Conservation (phyloP, 2,888 invertebrate species). For the Quadroppia sp. region DNA sequence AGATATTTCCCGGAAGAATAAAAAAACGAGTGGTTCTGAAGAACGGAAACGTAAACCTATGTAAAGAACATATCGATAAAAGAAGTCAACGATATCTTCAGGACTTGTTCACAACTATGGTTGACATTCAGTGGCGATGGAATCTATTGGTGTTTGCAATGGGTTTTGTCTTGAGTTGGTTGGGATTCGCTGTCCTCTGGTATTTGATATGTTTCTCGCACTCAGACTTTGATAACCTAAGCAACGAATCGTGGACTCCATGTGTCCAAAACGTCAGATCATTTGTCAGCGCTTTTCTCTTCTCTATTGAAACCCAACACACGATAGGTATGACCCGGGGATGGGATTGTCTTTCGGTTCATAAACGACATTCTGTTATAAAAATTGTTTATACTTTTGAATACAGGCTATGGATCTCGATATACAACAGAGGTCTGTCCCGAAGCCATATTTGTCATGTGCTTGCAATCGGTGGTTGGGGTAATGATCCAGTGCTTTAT, state of each 20-base stretch:
- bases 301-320: constrained; percentile 94
- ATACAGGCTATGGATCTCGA: constrained; percentile 67
- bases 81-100: constrained; percentile 79
- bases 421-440: constrained; percentile 88
- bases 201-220: constrained; percentile 90
- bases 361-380: no score
- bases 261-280: constrained; percentile 81
- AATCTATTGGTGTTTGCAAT: constrained; percentile 83
- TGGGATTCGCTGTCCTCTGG: constrained; percentile 87
- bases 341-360: no score
- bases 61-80: constrained; percentile 91
- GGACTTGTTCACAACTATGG: constrained; percentile 88
- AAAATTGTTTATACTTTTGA: no score
- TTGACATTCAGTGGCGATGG: constrained; percentile 80
- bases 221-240: constrained; percentile 72
- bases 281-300: constrained; percentile 89
- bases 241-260: constrained; percentile 61
- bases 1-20: constrained; percentile 62
- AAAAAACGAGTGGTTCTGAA: constrained; percentile 91
- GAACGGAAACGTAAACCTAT: constrained; percentile 96
- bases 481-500: constrained; percentile 72
- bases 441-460: constrained; percentile 84
- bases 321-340: constrained; percentile 66
- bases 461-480: constrained; percentile 85
- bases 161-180: constrained; percentile 87